A percentile compares a stretch with the other conserved stretches of the same genome.
phyloP scores from a whole-genome alignment of 2,113 vertebrate species.

The Rhizomys pruinosus region DNA sequence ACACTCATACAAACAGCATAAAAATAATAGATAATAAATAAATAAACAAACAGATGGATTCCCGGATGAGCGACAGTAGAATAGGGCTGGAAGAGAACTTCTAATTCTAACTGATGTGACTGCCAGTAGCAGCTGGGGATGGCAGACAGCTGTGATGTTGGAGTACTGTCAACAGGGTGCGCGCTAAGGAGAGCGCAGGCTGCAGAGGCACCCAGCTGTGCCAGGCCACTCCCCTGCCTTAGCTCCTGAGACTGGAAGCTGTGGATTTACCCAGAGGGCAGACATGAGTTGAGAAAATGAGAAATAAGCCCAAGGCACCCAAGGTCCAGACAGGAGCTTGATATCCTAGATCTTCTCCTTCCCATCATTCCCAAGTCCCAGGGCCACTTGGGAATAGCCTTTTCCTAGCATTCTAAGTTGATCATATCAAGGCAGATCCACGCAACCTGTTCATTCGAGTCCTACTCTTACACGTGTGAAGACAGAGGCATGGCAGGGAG shows the following conservation, averaged over 20 bases:
- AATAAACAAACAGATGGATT: no score
- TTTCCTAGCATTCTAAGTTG: background rate
- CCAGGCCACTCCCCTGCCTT: accelerated
- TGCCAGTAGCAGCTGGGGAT: background rate
- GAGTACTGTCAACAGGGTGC: background rate
- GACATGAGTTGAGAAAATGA: background rate
- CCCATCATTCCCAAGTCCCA: background rate
- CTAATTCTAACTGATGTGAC: conserved; percentile 57
- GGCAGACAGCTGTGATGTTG: background rate
- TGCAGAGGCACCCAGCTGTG: accelerated
- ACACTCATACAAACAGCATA: no score
- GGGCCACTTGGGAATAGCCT: background rate
- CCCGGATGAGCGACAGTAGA: background rate
- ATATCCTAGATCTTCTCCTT: background rate
- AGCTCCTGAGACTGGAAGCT: background rate
- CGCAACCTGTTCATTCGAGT: background rate
- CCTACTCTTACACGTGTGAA: background rate
- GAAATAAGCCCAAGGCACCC: background rate
- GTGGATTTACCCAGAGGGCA: background rate
- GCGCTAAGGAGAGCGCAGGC: background rate
- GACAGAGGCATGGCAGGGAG: background rate
- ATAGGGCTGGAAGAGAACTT: background rate
- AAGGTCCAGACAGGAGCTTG: background rate
- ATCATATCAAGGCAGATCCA: background rate
- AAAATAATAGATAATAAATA: no score